Percentiles rank a stretch among this genome's conserved stretches.
Evolutionary conservation across 2,113 vertebrate genomes (phyloP).

Genomic region (Clarias batrachus): DNA sequence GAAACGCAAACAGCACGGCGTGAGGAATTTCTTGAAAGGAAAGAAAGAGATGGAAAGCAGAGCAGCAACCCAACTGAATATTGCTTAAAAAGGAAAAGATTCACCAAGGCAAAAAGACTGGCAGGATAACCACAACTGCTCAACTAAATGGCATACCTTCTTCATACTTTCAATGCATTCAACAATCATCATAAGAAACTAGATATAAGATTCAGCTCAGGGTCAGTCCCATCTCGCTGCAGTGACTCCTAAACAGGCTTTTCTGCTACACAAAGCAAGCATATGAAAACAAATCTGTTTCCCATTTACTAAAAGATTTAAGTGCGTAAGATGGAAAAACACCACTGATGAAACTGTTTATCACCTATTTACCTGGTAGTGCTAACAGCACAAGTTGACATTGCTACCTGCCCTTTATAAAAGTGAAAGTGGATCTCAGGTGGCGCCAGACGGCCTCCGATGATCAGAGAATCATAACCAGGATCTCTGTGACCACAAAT

Average conservation of each 20-base stretch:
- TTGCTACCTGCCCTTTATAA: not conserved
- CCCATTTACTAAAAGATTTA: too few species aligned
- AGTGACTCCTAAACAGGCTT: not conserved
- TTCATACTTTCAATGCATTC: too few species aligned
- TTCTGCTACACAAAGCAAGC: not conserved
- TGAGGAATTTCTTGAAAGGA: slow-evolving; percentile 13
- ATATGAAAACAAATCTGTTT: not conserved
- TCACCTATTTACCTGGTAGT: not conserved
- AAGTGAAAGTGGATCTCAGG: not conserved
- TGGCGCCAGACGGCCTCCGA: not conserved
- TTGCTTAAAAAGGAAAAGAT: slow-evolving; percentile 23
- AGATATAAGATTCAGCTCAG: not conserved
- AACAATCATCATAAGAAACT: not conserved
- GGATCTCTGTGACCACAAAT: not conserved
- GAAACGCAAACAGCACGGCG: slow-evolving; percentile 24
- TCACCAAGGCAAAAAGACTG: not conserved
- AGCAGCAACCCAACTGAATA: not conserved
- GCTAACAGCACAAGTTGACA: not conserved
- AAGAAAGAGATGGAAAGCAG: slow-evolving; percentile 3
- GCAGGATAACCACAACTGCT: not conserved
- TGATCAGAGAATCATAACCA: not conserved
- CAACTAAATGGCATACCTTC: not conserved
- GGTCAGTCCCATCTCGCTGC: too few species aligned
- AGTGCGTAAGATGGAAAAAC: not conserved
- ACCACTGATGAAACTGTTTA: not conserved